phyloP scores from a whole-genome alignment of 2,888 invertebrate species.

The Ectobius pallidus region DNA sequence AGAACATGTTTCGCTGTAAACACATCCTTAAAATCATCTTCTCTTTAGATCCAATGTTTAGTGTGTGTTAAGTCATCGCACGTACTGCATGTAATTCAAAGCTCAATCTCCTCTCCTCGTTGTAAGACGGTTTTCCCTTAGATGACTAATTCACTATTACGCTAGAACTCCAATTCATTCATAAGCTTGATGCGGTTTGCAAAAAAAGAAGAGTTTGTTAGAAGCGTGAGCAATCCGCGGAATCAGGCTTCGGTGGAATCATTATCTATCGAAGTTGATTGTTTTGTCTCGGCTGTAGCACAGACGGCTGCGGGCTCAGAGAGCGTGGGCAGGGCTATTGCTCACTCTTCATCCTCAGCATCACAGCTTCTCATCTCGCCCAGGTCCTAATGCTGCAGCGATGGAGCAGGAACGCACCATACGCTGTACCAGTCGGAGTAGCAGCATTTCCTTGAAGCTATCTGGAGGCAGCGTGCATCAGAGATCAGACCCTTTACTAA shows the following conservation, averaged over 20 bases:
- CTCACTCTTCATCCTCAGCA: not conserved
- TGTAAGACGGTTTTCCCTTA: not conserved
- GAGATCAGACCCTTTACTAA: not conserved
- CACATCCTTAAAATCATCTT: slow-evolving; percentile 23
- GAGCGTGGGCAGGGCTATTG: not conserved
- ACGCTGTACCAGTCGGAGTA: not conserved
- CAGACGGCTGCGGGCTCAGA: not conserved
- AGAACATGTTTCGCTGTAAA: not conserved
- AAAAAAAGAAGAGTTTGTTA: not conserved
- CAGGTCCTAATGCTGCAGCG: not conserved
- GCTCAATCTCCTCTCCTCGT: no score
- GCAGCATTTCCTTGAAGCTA: slow-evolving; percentile 8
- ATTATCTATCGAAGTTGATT: slow-evolving; percentile 10
- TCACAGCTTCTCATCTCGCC: not conserved
- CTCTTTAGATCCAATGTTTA: not conserved
- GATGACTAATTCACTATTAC: not conserved
- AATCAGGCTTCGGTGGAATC: not conserved
- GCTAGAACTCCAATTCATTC: not conserved
- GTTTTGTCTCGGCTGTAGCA: no score
- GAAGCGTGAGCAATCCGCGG: not conserved
- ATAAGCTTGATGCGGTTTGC: not conserved
- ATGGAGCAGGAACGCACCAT: not conserved
- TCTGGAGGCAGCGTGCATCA: slow-evolving; percentile 4
- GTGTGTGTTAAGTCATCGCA: not conserved
- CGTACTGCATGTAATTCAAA: not conserved